Percentiles rank a stretch among this genome's conserved stretches.
Evolutionary conservation across 2,797 vertebrate genomes (phyloP).

Genomic region (Pangasius sanitwongsei): DNA sequence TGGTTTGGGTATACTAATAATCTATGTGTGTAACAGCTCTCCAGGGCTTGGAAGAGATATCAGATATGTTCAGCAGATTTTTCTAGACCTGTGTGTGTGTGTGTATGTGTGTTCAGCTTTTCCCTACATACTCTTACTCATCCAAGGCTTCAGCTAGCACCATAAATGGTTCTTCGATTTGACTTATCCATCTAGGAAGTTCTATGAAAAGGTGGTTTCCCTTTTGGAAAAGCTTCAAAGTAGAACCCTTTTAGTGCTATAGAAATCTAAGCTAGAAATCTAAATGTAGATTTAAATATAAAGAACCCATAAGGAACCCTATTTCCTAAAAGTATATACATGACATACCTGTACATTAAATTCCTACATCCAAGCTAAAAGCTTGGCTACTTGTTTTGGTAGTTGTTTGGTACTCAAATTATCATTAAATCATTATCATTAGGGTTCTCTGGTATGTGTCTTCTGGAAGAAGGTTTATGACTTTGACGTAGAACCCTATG

Average conservation of each 20-base stretch:
- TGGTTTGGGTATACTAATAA: conserved; percentile 24
- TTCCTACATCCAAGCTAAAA: not conserved
- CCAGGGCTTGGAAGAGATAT: conserved; percentile 4
- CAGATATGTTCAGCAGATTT: conserved; percentile 6
- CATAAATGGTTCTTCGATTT: not conserved
- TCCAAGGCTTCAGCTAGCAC: not conserved
- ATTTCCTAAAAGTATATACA: not conserved
- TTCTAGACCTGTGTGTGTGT: not conserved
- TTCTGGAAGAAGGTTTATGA: not conserved
- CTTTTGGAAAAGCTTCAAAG: not conserved
- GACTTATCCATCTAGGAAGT: too few species aligned
- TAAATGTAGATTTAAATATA: not conserved
- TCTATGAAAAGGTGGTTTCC: not conserved
- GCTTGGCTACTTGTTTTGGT: not conserved
- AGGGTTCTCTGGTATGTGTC: not conserved
- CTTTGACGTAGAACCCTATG: not conserved
- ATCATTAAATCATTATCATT: not conserved
- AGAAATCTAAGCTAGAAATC: not conserved
- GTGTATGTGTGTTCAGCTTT: not conserved
- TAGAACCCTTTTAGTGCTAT: not conserved
- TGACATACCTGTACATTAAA: too few species aligned
- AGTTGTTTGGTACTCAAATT: not conserved
- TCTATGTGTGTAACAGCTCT: conserved; percentile 30
- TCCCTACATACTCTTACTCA: not conserved
- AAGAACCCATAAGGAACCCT: not conserved